Conservation (phyloP, 2,113 vertebrate genomes). For the Pavo muticus region DNA sequence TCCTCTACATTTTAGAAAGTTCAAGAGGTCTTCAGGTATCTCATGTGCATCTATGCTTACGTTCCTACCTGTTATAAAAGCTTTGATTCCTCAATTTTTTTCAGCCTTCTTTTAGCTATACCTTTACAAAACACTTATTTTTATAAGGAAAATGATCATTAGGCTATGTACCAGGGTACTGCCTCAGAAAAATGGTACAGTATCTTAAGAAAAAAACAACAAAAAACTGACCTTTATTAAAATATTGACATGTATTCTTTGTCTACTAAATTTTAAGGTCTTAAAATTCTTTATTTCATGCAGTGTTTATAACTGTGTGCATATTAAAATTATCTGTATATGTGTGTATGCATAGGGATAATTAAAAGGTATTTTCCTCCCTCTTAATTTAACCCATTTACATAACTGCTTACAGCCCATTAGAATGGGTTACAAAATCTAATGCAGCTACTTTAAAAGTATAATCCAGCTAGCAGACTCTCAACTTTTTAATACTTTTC, state of each 20-base stretch:
- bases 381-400: conserved; percentile 34
- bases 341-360: neutral
- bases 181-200: neutral
- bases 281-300: neutral
- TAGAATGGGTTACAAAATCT: conserved; percentile 43
- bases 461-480: conserved; percentile 22
- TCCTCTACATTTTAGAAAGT: neutral
- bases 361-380: conserved; percentile 31
- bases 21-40: neutral
- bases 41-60: neutral
- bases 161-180: neutral
- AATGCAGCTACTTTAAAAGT: conserved; percentile 38
- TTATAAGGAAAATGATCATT: neutral
- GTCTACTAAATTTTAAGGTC: neutral
- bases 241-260: neutral
- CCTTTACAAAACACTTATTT: neutral
- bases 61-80: neutral
- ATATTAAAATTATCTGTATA: neutral
- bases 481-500: conserved; percentile 36
- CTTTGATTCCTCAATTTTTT: neutral
- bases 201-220: neutral
- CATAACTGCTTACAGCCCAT: conserved; percentile 1
- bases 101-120: neutral
- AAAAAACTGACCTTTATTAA: neutral
- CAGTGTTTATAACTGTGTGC: neutral